Conservation (phyloP, 2,797 vertebrate genomes). For the Gymnoscopelus microlampas region DNA sequence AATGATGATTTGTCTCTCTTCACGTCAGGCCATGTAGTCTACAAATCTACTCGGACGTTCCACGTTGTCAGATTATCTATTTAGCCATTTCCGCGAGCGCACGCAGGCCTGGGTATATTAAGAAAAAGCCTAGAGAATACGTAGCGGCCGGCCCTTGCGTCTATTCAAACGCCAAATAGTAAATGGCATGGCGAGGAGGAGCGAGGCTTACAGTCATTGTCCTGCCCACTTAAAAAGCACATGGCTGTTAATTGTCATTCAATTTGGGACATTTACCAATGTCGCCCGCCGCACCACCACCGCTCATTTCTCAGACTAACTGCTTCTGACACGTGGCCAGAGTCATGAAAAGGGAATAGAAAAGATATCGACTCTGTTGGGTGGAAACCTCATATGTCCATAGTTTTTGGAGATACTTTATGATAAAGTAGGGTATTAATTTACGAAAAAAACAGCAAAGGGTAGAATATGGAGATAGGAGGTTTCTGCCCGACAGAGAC, state of each 20-base stretch:
- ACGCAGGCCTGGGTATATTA: constrained; percentile 44
- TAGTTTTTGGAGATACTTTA: too few relatives aligned
- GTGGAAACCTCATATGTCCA: too few relatives aligned
- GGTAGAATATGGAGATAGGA: too few relatives aligned
- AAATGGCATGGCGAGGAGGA: constrained; percentile 17
- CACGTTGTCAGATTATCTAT: constrained; percentile 77
- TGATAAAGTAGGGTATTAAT: too few relatives aligned
- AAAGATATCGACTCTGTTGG: background rate
- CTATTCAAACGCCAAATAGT: constrained; percentile 69
- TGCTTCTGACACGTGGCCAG: constrained; percentile 49
- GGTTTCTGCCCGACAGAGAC: too few relatives aligned
- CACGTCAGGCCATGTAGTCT: constrained; percentile 73
- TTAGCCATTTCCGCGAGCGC: constrained; percentile 66
- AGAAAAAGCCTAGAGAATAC: constrained; percentile 53
- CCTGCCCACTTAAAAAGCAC: constrained; percentile 67
- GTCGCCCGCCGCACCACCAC: constrained; percentile 53
- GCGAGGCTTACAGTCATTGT: constrained; percentile 50
- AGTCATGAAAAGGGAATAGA: background rate
- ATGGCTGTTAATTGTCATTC: constrained; percentile 74
- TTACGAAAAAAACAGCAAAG: too few relatives aligned
- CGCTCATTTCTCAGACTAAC: constrained; percentile 66
- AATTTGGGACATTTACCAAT: constrained; percentile 71
- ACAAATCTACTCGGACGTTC: constrained; percentile 78
- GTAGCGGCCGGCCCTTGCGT: constrained; percentile 58
- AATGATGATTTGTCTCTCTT: constrained; percentile 71